phyloP scores from a whole-genome alignment of 2,113 vertebrate species.

The Sylvietta virens region DNA sequence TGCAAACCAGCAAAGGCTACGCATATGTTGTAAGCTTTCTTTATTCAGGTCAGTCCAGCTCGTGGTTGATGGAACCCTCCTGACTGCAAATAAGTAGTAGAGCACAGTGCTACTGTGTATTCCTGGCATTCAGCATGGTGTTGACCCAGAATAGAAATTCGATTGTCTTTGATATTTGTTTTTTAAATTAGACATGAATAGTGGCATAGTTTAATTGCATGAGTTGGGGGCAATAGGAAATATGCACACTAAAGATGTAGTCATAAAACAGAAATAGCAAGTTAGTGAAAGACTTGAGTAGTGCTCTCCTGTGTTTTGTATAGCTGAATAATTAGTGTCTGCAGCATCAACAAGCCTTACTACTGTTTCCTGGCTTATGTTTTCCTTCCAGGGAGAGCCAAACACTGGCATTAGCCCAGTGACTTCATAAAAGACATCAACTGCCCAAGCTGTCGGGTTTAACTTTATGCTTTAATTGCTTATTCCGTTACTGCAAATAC shows the following conservation, averaged over 20 bases:
- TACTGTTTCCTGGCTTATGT: neutral
- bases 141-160: conserved; percentile 22
- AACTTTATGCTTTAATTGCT: neutral
- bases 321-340: neutral
- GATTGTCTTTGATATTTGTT: neutral
- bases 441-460: neutral
- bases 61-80: neutral
- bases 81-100: conserved; percentile 56
- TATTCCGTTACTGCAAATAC: neutral
- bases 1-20: neutral
- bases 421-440: neutral
- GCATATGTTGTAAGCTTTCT: neutral
- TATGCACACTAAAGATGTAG: neutral
- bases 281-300: neutral
- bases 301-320: neutral
- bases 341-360: neutral
- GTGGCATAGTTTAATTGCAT: neutral
- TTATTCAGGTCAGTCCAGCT: conserved; percentile 49
- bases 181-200: neutral
- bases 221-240: neutral
- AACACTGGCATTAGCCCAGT: neutral
- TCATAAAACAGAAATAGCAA: neutral
- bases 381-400: neutral
- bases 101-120: conserved; percentile 50
- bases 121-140: neutral